These are phyloP conservation scores for Columba janthina DNA, from an alignment of 2,113 vertebrate species.

Conservation along the genomic window DNA sequence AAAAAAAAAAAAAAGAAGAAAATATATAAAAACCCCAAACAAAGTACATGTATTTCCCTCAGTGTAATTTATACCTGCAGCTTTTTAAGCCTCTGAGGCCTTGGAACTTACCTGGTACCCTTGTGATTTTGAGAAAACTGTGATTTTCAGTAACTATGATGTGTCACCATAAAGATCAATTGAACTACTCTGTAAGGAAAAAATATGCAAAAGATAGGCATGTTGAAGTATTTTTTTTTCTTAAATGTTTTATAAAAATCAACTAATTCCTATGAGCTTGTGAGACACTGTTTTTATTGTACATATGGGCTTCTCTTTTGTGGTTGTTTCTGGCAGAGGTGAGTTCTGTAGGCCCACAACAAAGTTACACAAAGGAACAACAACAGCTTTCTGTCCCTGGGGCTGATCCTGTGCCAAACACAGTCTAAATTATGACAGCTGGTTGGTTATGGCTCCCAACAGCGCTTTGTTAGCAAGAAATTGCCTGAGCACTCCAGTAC, in stretches of 20 bases:
- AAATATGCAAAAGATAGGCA: background rate
- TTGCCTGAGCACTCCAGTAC: background rate
- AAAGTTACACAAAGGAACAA: background rate
- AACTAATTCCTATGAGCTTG: background rate
- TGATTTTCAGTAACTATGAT: background rate
- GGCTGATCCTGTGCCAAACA: background rate
- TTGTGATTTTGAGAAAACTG: background rate
- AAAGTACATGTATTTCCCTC: background rate
- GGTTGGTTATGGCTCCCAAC: background rate
- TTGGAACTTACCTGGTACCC: background rate
- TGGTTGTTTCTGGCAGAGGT: background rate
- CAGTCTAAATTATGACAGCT: background rate
- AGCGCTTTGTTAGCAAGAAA: background rate
- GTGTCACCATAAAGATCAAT: background rate
- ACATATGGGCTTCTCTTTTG: background rate
- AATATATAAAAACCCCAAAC: rapidly evolving
- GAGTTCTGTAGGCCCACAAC: background rate
- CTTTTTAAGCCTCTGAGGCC: background rate
- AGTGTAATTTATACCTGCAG: background rate
- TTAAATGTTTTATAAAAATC: background rate
- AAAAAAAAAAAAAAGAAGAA: background rate
- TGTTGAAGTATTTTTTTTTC: background rate
- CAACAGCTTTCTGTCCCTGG: background rate
- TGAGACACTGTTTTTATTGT: background rate
- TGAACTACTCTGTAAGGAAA: background rate